Evolutionary conservation across 2,888 invertebrate genomes (phyloP).

Genomic region (Seira sanloemensis): DNA sequence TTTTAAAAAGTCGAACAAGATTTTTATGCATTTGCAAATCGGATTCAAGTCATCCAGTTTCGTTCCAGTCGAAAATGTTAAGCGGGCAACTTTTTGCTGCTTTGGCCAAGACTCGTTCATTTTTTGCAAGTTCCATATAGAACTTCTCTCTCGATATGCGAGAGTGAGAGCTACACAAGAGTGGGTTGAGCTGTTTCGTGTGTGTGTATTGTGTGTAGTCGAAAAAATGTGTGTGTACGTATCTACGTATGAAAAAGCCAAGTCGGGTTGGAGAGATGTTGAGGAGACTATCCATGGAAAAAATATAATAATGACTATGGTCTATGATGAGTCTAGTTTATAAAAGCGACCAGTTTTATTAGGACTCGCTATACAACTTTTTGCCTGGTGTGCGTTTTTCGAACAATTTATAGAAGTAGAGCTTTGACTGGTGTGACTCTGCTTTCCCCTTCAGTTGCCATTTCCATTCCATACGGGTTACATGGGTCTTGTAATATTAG

Average conservation of each 20-base stretch:
- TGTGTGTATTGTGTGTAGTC: slow-evolving; percentile 23
- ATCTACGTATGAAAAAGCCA: slow-evolving; percentile 2
- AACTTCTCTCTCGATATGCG: neutral
- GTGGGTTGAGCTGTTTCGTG: slow-evolving; percentile 13
- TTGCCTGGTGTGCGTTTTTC: slow-evolving; percentile 37
- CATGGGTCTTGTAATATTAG: slow-evolving; percentile 22
- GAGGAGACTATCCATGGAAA: neutral
- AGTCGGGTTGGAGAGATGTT: neutral
- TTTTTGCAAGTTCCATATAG: slow-evolving; percentile 62
- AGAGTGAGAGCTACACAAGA: neutral
- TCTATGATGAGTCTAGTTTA: slow-evolving; percentile 4
- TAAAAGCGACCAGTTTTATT: slow-evolving; percentile 1
- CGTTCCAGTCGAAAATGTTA: too few species aligned
- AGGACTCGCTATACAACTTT: slow-evolving; percentile 9
- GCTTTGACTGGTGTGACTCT: slow-evolving; percentile 35
- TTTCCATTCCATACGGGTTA: slow-evolving; percentile 64
- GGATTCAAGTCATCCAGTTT: too few species aligned
- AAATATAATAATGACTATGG: slow-evolving; percentile 1
- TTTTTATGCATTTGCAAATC: too few species aligned
- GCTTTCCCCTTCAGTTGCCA: slow-evolving; percentile 59
- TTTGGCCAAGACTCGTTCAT: too few species aligned
- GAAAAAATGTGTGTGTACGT: slow-evolving; percentile 18
- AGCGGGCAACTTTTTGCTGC: too few species aligned
- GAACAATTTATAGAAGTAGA: slow-evolving; percentile 40
- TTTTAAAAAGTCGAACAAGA: too few species aligned